These are phyloP conservation scores for Phania funesta DNA, from an alignment of 2,888 invertebrate genomes.

Conservation along the genomic window DNA sequence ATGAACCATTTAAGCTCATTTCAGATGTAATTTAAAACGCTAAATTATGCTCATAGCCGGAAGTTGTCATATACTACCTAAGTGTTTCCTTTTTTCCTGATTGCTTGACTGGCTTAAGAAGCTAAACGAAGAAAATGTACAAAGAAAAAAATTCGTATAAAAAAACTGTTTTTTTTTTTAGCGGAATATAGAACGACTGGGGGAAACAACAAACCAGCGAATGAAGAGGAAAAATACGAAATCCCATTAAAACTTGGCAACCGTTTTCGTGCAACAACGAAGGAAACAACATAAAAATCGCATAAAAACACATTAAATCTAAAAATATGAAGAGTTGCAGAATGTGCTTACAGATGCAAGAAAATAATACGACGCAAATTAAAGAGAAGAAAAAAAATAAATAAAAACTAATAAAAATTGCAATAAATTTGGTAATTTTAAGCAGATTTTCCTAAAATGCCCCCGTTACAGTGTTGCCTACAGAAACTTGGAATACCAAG, in stretches of 20 bases:
- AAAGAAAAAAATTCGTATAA: slow-evolving; percentile 16
- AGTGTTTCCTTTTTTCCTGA: slow-evolving; percentile 67
- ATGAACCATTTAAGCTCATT: slow-evolving; percentile 79
- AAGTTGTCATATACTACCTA: slow-evolving; percentile 68
- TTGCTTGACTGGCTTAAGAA: slow-evolving; percentile 66
- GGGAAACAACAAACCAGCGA: neutral
- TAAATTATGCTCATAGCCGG: slow-evolving; percentile 74
- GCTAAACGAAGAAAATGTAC: slow-evolving; percentile 39
- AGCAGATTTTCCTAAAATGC: slow-evolving; percentile 60
- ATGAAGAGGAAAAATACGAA: slow-evolving; percentile 43
- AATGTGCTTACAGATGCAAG: slow-evolving; percentile 64
- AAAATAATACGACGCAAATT: slow-evolving; percentile 47
- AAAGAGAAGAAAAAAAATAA: slow-evolving; percentile 1
- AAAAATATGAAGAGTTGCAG: slow-evolving; percentile 46
- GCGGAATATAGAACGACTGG: slow-evolving; percentile 36
- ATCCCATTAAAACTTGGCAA: slow-evolving; percentile 67
- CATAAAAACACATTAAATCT: slow-evolving; percentile 48
- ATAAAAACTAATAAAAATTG: slow-evolving; percentile 55
- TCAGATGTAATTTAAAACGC: slow-evolving; percentile 77
- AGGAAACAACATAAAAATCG: slow-evolving; percentile 35
- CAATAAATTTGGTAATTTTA: slow-evolving; percentile 68
- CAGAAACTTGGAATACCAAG: neutral
- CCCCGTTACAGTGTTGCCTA: neutral
- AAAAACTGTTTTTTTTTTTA: neutral
- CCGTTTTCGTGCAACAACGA: slow-evolving; percentile 47